phyloP scores from a whole-genome alignment of 2,888 invertebrate species.

The Octodonta nipae region DNA sequence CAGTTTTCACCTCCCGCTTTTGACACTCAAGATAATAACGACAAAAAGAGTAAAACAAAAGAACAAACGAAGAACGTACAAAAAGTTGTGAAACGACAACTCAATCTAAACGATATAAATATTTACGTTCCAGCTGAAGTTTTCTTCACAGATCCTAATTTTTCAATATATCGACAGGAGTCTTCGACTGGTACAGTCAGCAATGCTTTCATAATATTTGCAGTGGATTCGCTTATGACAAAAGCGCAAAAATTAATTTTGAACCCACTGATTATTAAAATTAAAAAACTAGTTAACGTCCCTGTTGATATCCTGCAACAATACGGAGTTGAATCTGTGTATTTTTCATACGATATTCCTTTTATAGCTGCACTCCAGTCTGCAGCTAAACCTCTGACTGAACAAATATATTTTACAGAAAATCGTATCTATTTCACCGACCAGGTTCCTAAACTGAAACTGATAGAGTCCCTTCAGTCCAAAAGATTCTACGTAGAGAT shows the following conservation, averaged over 20 bases:
- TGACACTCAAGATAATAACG: background rate
- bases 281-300: slow-evolving; percentile 16
- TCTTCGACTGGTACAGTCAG: slow-evolving; percentile 5
- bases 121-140: slow-evolving; percentile 18
- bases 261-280: slow-evolving; percentile 20
- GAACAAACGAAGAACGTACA: too few relatives aligned
- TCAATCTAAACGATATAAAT: slow-evolving; percentile 3
- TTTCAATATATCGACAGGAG: background rate
- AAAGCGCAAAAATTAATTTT: slow-evolving; percentile 18
- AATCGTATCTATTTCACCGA: slow-evolving; percentile 18
- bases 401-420: slow-evolving; percentile 17
- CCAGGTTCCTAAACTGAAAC: slow-evolving; percentile 15
- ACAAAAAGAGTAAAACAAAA: slow-evolving; percentile 6
- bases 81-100: background rate
- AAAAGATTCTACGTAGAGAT: slow-evolving; percentile 17
- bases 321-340: slow-evolving; percentile 9
- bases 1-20: slow-evolving; percentile 10
- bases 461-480: slow-evolving; percentile 18
- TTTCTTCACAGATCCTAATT: slow-evolving; percentile 17
- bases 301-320: slow-evolving; percentile 15
- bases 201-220: slow-evolving; percentile 12
- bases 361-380: slow-evolving; percentile 14
- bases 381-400: slow-evolving; percentile 11
- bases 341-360: slow-evolving; percentile 14
- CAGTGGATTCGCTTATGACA: slow-evolving; percentile 14